Evolutionary conservation across 2,113 vertebrate species (phyloP).

Genomic region (Macquaria australasica): DNA sequence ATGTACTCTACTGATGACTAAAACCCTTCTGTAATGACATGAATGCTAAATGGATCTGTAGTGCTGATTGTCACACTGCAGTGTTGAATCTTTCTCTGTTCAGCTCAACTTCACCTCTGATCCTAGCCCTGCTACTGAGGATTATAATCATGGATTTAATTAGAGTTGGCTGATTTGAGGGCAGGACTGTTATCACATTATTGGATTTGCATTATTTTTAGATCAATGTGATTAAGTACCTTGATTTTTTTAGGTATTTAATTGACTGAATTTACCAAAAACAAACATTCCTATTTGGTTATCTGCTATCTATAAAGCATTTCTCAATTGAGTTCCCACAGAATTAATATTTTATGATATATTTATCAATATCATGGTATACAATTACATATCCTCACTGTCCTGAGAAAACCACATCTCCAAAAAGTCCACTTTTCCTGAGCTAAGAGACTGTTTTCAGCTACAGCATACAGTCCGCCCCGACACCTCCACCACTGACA

Average conservation of each 20-base stretch:
- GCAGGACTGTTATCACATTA: background rate
- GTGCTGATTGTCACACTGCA: constrained; percentile 30
- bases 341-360: background rate
- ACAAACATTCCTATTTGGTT: background rate
- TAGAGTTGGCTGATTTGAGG: background rate
- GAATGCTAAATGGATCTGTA: constrained; percentile 53
- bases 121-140: background rate
- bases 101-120: background rate
- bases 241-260: background rate
- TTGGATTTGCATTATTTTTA: constrained; percentile 18
- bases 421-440: too few relatives aligned
- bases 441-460: too few relatives aligned
- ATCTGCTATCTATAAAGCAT: background rate
- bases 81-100: background rate
- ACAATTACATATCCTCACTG: too few relatives aligned
- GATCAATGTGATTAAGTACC: background rate
- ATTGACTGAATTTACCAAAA: background rate
- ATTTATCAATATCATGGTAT: too few relatives aligned
- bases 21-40: constrained; percentile 41
- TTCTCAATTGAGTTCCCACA: background rate
- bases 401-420: too few relatives aligned
- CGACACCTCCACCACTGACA: background rate
- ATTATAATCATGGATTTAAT: background rate
- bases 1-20: constrained; percentile 51
- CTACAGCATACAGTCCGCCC: background rate